Conservation (phyloP, 2,888 invertebrate genomes). For the Drosophila acutilabella region DNA sequence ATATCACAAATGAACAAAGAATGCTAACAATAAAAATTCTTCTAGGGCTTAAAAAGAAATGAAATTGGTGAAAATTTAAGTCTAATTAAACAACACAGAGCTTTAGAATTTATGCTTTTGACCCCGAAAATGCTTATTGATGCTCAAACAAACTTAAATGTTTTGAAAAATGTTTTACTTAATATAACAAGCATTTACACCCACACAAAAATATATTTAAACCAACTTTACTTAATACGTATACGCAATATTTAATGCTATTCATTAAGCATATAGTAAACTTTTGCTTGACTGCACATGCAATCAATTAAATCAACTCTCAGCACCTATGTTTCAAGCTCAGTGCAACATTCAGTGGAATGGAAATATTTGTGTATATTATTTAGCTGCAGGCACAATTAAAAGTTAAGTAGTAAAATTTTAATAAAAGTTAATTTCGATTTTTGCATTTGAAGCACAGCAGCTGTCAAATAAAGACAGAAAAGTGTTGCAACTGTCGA, state of each 20-base stretch:
- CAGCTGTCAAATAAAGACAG: constrained; percentile 1
- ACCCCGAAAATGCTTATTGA: neutral
- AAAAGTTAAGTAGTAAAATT: neutral
- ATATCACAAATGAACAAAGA: constrained; percentile 36
- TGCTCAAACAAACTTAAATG: no score
- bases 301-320: constrained; percentile 7
- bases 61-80: constrained; percentile 6
- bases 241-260: no score
- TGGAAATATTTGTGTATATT: constrained; percentile 1
- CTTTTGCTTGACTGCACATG: constrained; percentile 5
- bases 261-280: no score
- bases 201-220: no score
- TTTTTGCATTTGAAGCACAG: neutral
- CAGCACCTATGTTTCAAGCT: neutral
- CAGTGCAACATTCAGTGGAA: neutral
- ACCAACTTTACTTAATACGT: no score
- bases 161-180: no score
- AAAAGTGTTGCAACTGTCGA: neutral
- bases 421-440: neutral
- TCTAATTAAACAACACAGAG: neutral
- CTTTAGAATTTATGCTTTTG: neutral
- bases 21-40: constrained; percentile 24
- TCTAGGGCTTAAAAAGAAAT: constrained; percentile 16
- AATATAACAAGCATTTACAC: no score
- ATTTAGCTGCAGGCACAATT: neutral